phyloP scores from a whole-genome alignment of 2,797 vertebrate species.

The Phataginus tetradactyla region DNA sequence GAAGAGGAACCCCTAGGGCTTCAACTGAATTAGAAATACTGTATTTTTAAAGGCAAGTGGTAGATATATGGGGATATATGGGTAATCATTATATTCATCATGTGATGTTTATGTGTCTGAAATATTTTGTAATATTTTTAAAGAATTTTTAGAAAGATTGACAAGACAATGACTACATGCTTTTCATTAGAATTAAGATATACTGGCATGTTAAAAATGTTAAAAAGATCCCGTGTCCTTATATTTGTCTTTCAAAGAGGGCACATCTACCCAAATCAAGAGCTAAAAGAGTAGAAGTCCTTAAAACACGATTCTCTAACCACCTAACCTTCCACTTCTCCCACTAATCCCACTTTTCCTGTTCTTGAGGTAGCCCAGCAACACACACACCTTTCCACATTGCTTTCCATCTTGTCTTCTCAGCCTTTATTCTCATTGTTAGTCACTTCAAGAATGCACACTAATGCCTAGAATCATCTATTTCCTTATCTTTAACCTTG shows the following conservation, averaged over 20 bases:
- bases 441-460: neutral
- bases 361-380: neutral
- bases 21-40: neutral
- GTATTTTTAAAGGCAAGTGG: neutral
- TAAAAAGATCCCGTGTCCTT: neutral
- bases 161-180: neutral
- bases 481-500: neutral
- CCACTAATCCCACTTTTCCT: neutral
- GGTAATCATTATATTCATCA: neutral
- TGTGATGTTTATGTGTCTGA: neutral
- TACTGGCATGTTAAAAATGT: neutral
- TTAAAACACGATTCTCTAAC: neutral
- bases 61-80: too few relatives aligned
- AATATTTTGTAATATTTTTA: slow-evolving; percentile 15
- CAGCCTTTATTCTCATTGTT: neutral
- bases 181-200: slow-evolving; percentile 11
- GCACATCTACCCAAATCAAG: neutral
- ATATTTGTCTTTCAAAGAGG: neutral
- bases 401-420: neutral
- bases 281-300: neutral
- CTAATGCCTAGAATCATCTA: neutral
- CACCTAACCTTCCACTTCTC: neutral
- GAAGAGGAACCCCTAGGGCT: neutral
- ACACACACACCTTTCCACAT: neutral
- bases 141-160: neutral